These are phyloP conservation scores for Coremacera marginata DNA, from an alignment of 2,888 invertebrate genomes.

Conservation along the genomic window DNA sequence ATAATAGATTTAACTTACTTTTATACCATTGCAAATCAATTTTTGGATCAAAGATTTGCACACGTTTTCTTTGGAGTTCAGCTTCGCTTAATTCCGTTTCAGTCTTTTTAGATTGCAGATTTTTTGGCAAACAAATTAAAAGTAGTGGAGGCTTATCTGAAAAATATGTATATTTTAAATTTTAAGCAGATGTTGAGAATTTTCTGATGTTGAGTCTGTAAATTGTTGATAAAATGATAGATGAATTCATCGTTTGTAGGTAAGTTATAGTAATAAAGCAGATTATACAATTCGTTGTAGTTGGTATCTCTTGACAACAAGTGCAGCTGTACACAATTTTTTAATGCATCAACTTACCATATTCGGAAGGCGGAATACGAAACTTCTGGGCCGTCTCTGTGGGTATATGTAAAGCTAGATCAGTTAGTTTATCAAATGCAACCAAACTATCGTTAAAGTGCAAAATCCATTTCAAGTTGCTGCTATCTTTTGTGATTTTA, in stretches of 20 bases:
- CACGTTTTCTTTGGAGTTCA: constrained; percentile 63
- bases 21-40: constrained; percentile 66
- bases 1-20: constrained; percentile 55
- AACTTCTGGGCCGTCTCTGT: constrained; percentile 59
- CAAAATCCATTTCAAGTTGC: constrained; percentile 60
- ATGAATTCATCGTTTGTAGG: too few species aligned
- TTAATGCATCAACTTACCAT: constrained; percentile 73
- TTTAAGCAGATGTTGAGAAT: too few species aligned
- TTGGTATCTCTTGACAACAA: too few species aligned
- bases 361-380: constrained; percentile 87
- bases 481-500: constrained; percentile 70
- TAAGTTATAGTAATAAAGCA: neutral
- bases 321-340: neutral
- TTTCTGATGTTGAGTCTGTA: too few species aligned
- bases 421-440: constrained; percentile 59
- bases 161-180: neutral
- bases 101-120: constrained; percentile 67
- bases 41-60: constrained; percentile 66
- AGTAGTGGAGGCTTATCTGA: constrained; percentile 64
- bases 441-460: constrained; percentile 55
- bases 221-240: too few species aligned
- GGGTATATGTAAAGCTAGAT: constrained; percentile 63
- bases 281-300: too few species aligned
- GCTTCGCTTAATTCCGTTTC: constrained; percentile 64
- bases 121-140: constrained; percentile 67